phyloP scores from a whole-genome alignment of 2,113 vertebrate genomes.

The Arvicanthis niloticus region DNA sequence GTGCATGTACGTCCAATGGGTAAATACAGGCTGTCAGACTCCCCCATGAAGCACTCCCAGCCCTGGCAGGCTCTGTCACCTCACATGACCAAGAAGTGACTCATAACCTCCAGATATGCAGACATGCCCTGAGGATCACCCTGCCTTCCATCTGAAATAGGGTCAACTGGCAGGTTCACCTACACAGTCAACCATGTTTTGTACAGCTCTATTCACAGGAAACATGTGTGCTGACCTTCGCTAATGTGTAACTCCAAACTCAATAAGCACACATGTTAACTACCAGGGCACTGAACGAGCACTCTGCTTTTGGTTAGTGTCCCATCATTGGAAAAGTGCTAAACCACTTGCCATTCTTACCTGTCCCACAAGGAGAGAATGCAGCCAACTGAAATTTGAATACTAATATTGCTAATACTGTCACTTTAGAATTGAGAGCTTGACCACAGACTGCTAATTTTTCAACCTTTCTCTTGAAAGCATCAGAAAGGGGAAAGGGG shows the following conservation, averaged over 20 bases:
- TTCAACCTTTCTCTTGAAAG: not conserved
- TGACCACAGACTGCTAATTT: not conserved
- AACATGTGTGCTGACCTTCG: not conserved
- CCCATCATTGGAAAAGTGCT: rapidly evolving
- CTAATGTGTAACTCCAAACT: not conserved
- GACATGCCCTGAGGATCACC: not conserved
- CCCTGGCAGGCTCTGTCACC: constrained; percentile 35
- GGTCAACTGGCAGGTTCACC: not conserved
- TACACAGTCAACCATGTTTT: rapidly evolving
- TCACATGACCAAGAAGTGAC: not conserved
- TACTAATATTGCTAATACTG: no score
- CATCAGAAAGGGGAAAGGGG: not conserved
- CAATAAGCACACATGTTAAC: not conserved
- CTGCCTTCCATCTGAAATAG: not conserved
- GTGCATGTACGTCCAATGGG: constrained; percentile 31
- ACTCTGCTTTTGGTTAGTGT: not conserved
- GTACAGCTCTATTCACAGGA: rapidly evolving
- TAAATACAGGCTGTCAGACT: constrained; percentile 74
- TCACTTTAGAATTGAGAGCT: not conserved
- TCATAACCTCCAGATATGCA: not conserved
- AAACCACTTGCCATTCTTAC: not conserved
- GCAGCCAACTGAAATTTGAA: not conserved
- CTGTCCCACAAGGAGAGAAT: rapidly evolving
- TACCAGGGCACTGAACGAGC: no score
- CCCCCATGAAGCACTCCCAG: not conserved